Evolutionary conservation across 2,113 vertebrate species (phyloP), one percentile per base, ranked within the genome.

Genomic region (human): DNA sequence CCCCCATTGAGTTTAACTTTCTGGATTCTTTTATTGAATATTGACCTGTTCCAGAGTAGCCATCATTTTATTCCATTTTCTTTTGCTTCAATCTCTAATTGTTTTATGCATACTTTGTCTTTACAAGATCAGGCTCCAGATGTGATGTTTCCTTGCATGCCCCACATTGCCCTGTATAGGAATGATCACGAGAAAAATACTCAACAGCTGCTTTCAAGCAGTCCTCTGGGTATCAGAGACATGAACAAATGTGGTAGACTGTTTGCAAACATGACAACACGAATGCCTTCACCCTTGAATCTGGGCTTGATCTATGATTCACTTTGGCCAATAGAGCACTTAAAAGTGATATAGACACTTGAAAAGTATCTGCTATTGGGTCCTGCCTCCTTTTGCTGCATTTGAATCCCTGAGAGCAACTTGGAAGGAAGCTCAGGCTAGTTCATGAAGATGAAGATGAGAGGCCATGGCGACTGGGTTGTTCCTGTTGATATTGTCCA

Each of bases 381-480:
- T 80, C 52, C 48, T 52, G n/a, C 27, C 50, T 82, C 30, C 48
- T 23, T 27, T 66, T 32, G 8, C 16, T 50, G 27, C 4, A 3
- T 50, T 86, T n/a, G 50, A 18, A 32, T 75, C 43, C 9, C 12
- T 0, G 40, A 22, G 23, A 38, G 18, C 22, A 78, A 7, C 9
- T 17, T 72, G 52, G 22, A 22, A 87, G 45, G 82, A 23, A 52
- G 13, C 6, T 88, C 43, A 38, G 22, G 6, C 13, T 55, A 11
- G 8, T 35, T n/a, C 4, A 4, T 0, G 40, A 66, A 20, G 10
- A 4, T 0, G 40, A 66, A 25, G 10, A 38, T 5, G 9, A 90
- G 66, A 90, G 27, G 40, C 5, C 17, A 27, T 9, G 0, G 12
- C 11, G 27, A 32, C 2, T 25, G 38, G 11, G 16, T 2, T 18